Evolutionary conservation across 2,888 invertebrate genomes (phyloP).

Genomic region (Ariolimax columbianus): DNA sequence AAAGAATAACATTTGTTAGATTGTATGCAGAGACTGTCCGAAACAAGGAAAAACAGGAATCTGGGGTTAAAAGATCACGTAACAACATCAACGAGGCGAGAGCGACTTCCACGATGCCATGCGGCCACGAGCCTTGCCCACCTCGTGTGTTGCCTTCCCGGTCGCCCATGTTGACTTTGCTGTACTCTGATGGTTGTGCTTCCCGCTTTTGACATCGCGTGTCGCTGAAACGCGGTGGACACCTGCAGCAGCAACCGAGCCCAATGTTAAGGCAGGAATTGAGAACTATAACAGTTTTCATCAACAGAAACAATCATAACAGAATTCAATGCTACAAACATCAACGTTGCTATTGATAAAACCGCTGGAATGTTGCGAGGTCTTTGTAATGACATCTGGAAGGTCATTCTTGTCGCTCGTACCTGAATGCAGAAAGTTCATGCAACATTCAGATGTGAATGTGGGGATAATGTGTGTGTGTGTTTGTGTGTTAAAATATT

Average conservation of each 20-base stretch:
- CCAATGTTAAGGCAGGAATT: neutral
- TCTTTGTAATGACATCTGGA: too few relatives aligned
- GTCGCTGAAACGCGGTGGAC: slow-evolving; percentile 40
- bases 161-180: neutral
- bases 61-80: neutral
- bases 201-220: slow-evolving; percentile 46
- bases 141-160: neutral
- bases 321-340: too few relatives aligned
- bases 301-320: too few relatives aligned
- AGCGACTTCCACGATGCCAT: slow-evolving; percentile 29
- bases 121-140: slow-evolving; percentile 19
- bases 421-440: too few relatives aligned
- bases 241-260: slow-evolving; percentile 38
- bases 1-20: too few relatives aligned
- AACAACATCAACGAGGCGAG: neutral
- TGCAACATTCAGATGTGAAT: too few relatives aligned
- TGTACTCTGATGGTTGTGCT: slow-evolving; percentile 9
- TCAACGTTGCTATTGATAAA: too few relatives aligned
- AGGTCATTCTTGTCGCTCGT: too few relatives aligned
- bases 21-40: neutral
- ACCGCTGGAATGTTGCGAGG: too few relatives aligned
- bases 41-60: neutral
- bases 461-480: neutral
- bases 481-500: neutral
- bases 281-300: neutral